Evolutionary conservation across 2,113 vertebrate genomes (phyloP).

Genomic region (Bombycilla garrulus): DNA sequence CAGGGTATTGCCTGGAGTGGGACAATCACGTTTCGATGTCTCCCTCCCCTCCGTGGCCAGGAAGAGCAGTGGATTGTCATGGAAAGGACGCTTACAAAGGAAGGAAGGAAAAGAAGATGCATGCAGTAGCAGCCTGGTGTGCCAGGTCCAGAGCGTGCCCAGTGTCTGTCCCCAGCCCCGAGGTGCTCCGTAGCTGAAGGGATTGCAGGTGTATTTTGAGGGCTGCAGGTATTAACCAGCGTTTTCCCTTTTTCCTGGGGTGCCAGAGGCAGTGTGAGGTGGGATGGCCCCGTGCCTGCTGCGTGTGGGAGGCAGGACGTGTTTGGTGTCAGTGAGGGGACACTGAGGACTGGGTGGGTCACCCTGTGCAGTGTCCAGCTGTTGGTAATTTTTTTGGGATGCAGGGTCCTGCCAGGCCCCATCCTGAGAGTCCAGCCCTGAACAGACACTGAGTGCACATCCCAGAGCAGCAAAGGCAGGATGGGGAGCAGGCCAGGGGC

Average conservation of each 20-base stretch:
- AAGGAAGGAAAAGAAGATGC: rapidly evolving
- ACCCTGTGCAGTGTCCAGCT: not conserved
- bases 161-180: not conserved
- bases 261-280: not conserved
- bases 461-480: not conserved
- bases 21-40: rapidly evolving
- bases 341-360: not conserved
- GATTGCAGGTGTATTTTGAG: rapidly evolving
- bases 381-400: not conserved
- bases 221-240: rapidly evolving
- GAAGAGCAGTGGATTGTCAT: not conserved
- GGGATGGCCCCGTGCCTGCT: rapidly evolving
- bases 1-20: not conserved
- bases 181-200: not conserved
- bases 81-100: not conserved
- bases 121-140: rapidly evolving
- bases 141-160: rapidly evolving
- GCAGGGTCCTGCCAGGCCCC: not conserved
- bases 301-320: not conserved
- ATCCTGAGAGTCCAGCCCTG: not conserved
- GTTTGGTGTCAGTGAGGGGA: not conserved
- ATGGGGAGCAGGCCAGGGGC: not conserved
- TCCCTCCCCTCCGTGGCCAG: rapidly evolving
- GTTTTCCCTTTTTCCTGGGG: not conserved
- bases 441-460: rapidly evolving